Conservation (phyloP, 2,797 vertebrate species). For the Rhincodon typus region DNA sequence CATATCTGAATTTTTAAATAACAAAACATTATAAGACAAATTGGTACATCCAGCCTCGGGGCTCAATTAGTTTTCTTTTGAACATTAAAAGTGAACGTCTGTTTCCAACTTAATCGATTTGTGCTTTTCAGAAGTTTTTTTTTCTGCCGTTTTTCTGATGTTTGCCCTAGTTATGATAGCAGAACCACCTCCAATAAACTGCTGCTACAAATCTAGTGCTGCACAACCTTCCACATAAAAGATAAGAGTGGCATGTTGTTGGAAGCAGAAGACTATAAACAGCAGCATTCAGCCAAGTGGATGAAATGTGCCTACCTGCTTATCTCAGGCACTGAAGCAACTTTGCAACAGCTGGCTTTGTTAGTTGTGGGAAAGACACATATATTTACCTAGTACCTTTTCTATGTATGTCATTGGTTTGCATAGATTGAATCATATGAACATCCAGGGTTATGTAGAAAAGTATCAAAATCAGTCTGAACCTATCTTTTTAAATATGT, state of each 20-base stretch:
- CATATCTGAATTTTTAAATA: not conserved
- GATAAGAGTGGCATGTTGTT: no score
- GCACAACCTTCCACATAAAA: not conserved
- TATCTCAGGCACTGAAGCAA: not conserved
- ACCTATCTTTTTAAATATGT: no score
- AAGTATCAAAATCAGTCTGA: no score
- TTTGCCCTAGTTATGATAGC: not conserved
- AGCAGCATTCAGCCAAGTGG: not conserved
- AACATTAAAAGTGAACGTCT: no score
- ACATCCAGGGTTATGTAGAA: no score
- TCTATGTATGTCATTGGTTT: no score
- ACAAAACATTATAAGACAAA: not conserved
- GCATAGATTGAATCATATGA: no score
- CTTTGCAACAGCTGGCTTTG: not conserved
- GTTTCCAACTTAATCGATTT: not conserved
- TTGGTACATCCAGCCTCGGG: not conserved
- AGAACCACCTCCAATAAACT: not conserved
- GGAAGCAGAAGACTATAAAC: not conserved
- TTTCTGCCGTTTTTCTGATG: not conserved
- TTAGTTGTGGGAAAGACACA: no score
- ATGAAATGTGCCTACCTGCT: not conserved
- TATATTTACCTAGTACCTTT: no score
- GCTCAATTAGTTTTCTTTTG: not conserved
- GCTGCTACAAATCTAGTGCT: not conserved
- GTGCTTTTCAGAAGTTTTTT: not conserved